Base-by-base conservation (phyloP, 1,140 invertebrate genomes). In the Drosophila asahinai region DNA sequence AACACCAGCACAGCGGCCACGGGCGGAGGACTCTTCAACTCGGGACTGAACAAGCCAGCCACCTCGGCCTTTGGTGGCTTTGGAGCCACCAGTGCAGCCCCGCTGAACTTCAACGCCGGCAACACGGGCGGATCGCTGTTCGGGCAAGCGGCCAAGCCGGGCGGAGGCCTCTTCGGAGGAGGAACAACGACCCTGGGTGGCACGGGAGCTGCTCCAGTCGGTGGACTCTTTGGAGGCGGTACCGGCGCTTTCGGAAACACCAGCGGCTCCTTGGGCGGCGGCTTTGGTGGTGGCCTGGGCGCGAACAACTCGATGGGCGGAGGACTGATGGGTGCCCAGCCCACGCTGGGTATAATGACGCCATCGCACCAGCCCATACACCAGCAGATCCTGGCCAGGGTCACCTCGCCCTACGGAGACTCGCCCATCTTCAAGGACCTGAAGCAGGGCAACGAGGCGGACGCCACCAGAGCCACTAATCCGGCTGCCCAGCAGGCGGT, bases 341-440 rank as follows among this genome's bases (percentile, higher is more conserved):
- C 80, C 2, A 36, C 66, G 2, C 47, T 79, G 43, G 81, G 83
- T 6, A 60, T 77, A 2, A 61, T 59, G 6, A 36, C 74, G 6
- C 93, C 94, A 4, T 57, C 74, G 5, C 64, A 78, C 15, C 75
- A 78, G 75, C 94, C 92, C 14, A 94, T 95, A 7, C 95, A 95
- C 91, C 95, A 96, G 77, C 96, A 96, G 90, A 95, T 96, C 54
- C 90, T 96, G 49, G 94, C 95, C 9, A 93, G 97, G 9, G 95
- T 96, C 5, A 95, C 95, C 3, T 95, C 96, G 9, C 96, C 96
- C 3, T 97, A 96, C 81, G 96, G 96, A n/a, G 96, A 97, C 92
- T 96, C 95, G 47, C 95, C 96, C 8, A 93, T 97, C 9, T 95
- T 97, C 66, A 96, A 96, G 90, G 96, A 96, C 92, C 87, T 97